phyloP scores from a whole-genome alignment of 2,888 invertebrate species.

The Phyllotreta striolata region DNA sequence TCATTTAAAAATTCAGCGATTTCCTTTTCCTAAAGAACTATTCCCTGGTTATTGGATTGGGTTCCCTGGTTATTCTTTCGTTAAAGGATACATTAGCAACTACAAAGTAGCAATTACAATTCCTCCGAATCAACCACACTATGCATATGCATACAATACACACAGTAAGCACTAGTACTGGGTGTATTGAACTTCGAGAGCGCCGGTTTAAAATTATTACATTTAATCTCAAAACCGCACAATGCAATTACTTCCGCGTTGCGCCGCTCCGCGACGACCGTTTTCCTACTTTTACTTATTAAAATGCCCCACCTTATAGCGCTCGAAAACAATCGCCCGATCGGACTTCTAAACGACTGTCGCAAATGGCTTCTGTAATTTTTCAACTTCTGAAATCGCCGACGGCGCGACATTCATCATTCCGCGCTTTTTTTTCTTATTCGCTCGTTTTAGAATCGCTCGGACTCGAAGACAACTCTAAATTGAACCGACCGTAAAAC shows the following conservation, averaged over 20 bases:
- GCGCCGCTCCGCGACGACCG: background rate
- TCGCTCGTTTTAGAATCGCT: slow-evolving; percentile 6
- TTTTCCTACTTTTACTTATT: slow-evolving; percentile 4
- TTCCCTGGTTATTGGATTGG: no score
- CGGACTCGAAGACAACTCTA: slow-evolving; percentile 9
- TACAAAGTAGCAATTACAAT: no score
- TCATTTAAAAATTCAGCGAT: background rate
- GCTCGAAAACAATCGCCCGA: slow-evolving; percentile 9
- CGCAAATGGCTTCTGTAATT: slow-evolving; percentile 15
- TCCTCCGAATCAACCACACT: background rate
- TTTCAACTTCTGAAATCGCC: slow-evolving; percentile 14
- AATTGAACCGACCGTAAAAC: background rate
- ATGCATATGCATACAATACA: background rate
- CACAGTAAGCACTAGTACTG: no score
- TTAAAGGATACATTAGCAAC: no score
- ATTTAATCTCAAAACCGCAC: slow-evolving; percentile 1
- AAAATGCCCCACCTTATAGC: background rate
- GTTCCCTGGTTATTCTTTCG: no score
- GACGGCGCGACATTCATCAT: slow-evolving; percentile 8
- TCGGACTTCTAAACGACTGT: slow-evolving; percentile 1
- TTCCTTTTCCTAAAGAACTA: no score
- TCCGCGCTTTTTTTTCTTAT: background rate
- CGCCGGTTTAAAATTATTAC: background rate
- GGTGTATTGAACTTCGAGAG: slow-evolving; percentile 6
- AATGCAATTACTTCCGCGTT: slow-evolving; percentile 10